Conservation (phyloP, 2,888 invertebrate species). For the Exephanes ischioxanthus region DNA sequence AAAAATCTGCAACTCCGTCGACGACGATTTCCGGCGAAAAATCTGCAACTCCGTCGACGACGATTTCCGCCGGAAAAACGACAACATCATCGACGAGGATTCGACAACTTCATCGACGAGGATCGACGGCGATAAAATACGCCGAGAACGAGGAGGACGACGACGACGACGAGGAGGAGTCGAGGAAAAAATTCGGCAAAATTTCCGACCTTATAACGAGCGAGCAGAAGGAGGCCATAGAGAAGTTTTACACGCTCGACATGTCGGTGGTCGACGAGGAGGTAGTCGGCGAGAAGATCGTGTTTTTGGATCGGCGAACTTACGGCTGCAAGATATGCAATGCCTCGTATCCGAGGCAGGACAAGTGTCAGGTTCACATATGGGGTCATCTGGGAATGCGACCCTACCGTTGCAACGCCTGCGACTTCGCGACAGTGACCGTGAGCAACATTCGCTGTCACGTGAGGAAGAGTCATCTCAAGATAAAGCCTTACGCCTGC, state of each 20-base stretch:
- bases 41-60: too few relatives aligned
- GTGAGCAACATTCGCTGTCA: constrained; percentile 80
- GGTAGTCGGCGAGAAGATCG: constrained; percentile 73
- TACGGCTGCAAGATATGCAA: constrained; percentile 77
- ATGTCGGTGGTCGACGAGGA: constrained; percentile 75
- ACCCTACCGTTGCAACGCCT: constrained; percentile 78
- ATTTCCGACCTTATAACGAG: constrained; percentile 78
- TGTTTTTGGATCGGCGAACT: constrained; percentile 72
- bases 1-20: too few relatives aligned
- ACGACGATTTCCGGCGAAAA: too few relatives aligned
- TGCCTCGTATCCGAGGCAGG: constrained; percentile 74
- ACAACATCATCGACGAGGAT: too few relatives aligned
- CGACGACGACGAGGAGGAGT: constrained; percentile 31
- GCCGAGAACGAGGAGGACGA: constrained; percentile 14
- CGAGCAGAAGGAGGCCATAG: constrained; percentile 77
- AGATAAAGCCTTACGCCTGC: constrained; percentile 79
- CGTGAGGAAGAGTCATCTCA: constrained; percentile 80
- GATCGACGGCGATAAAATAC: not conserved
- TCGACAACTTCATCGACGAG: too few relatives aligned
- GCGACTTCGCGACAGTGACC: constrained; percentile 79
- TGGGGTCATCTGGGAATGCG: constrained; percentile 80
- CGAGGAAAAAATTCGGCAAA: constrained; percentile 72
- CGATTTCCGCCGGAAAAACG: too few relatives aligned
- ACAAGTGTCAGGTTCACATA: constrained; percentile 80
- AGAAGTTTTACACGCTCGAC: constrained; percentile 75